Percentiles rank a stretch among this genome's conserved stretches.
Evolutionary conservation across 2,113 vertebrate genomes (phyloP).

Genomic region (Fulmarus glacialis): DNA sequence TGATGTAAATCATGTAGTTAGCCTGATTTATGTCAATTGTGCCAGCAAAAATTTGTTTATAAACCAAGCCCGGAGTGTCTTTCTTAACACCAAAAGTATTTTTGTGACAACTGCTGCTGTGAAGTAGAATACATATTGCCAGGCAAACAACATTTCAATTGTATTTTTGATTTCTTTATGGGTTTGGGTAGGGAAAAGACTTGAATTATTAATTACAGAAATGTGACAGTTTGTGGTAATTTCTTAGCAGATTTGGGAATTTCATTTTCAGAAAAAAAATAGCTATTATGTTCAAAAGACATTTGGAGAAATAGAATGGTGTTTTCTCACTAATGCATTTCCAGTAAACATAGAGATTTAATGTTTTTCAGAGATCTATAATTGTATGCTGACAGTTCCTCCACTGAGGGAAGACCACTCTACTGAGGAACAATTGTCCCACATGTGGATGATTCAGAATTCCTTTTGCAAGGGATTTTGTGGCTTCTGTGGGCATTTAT

Average conservation of each 20-base stretch:
- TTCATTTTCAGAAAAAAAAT: constrained; percentile 40
- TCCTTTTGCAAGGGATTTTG: constrained; percentile 13
- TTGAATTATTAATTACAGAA: constrained; percentile 58
- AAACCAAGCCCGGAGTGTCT: constrained; percentile 16
- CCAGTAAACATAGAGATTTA: constrained; percentile 39
- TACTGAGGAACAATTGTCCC: constrained; percentile 35
- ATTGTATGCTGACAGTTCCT: constrained; percentile 48
- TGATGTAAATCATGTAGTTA: constrained; percentile 51
- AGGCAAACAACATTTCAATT: constrained; percentile 35
- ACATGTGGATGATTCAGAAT: neutral
- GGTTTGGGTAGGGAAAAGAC: neutral
- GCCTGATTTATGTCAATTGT: constrained; percentile 48
- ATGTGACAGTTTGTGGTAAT: constrained; percentile 21
- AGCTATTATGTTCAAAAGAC: constrained; percentile 29
- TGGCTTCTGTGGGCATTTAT: constrained; percentile 23
- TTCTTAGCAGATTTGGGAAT: constrained; percentile 46
- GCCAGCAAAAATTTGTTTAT: constrained; percentile 56
- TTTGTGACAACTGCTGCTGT: constrained; percentile 34
- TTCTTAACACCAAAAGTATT: constrained; percentile 42
- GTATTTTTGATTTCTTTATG: constrained; percentile 56
- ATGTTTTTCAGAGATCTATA: constrained; percentile 45
- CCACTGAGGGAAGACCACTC: constrained; percentile 18
- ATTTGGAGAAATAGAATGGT: neutral
- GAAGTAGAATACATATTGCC: constrained; percentile 13
- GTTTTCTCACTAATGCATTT: constrained; percentile 46